phyloP scores from a whole-genome alignment of 2,797 vertebrate genomes.

The Poecilia picta region DNA sequence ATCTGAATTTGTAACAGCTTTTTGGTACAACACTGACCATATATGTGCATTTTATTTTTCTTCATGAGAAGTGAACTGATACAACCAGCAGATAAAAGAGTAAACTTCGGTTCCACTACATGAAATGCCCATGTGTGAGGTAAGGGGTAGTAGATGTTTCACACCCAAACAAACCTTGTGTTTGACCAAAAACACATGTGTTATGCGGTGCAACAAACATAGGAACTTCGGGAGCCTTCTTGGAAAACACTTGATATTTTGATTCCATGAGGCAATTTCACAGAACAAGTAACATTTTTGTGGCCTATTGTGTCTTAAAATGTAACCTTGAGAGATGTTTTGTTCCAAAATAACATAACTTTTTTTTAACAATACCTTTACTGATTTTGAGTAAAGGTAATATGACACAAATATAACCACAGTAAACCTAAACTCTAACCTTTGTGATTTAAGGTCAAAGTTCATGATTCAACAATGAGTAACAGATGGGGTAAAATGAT shows the following conservation, averaged over 20 bases:
- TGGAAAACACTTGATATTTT: conserved; percentile 65
- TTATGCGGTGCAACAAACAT: conserved; percentile 69
- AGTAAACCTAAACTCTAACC: not conserved
- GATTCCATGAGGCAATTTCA: conserved; percentile 42
- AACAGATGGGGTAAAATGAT: not conserved
- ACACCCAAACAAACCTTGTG: conserved; percentile 75
- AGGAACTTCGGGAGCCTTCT: conserved; percentile 54
- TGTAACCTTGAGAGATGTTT: not conserved
- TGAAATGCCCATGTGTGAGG: conserved; percentile 55
- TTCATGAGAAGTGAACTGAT: not conserved
- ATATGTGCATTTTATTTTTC: conserved; percentile 30
- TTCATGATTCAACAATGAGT: not conserved
- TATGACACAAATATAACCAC: not conserved
- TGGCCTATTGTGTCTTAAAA: conserved; percentile 16
- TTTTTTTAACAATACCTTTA: not conserved
- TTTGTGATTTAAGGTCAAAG: not conserved
- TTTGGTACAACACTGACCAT: not conserved
- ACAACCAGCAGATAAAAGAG: not conserved
- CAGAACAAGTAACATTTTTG: conserved; percentile 32
- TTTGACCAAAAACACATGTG: conserved; percentile 75
- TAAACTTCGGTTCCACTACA: conserved; percentile 39
- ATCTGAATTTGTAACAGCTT: not conserved
- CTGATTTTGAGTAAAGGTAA: not conserved
- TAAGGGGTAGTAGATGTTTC: conserved; percentile 54
- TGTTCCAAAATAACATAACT: not conserved